Base-by-base conservation (phyloP, 1,140 invertebrate species). In the Ostrea edulis region DNA sequence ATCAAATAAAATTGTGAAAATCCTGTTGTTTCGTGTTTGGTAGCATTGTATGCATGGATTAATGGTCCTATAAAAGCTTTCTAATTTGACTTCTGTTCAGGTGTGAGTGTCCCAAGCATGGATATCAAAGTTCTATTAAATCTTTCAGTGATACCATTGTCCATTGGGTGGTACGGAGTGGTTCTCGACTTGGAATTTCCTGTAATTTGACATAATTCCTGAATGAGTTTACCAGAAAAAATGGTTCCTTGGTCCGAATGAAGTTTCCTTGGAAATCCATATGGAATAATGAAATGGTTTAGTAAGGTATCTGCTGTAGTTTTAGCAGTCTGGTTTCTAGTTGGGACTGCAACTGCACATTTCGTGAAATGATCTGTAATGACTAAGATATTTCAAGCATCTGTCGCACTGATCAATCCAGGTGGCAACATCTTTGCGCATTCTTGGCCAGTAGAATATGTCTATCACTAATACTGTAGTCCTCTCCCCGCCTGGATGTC, bases 321-420 rank as follows among this genome's bases (percentile, higher is more conserved):
- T 87, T 55, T 89, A 9, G 90, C 86, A 22, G 87, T 90, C 82
- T 90, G 89, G 53, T 88, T 86, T 51, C 77, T 77, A 20, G 89
- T 88, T 85, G 87, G 89, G 20, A 88, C 77, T 17, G 87, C 87
- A n/a, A 62, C 2, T 17, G 86, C 71, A 55, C n/a, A 55, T 29
- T 58, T 62, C 0, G 85, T 86, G 44, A 86, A 25, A 87, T n/a
- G n/a, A n/a, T n/a, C n/a, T n/a, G n/a, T n/a, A n/a, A n/a, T n/a
- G n/a, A n/a, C n/a, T n/a, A n/a, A n/a, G n/a, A n/a, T n/a, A n/a
- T n/a, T n/a, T 44, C 12, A 88, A n/a, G 55, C 83, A 88, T 54
- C 65, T 25, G 2, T n/a, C 14, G 54, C 84, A 86, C 12, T 77
- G 35, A 14, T 82, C 55, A 11, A 88, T 44, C 20, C 84, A 58